A percentile compares a stretch with the other conserved stretches of the same genome.
These are phyloP conservation scores for Helogale parvula DNA, from an alignment of 2,113 vertebrate genomes.

Conservation along the genomic window DNA sequence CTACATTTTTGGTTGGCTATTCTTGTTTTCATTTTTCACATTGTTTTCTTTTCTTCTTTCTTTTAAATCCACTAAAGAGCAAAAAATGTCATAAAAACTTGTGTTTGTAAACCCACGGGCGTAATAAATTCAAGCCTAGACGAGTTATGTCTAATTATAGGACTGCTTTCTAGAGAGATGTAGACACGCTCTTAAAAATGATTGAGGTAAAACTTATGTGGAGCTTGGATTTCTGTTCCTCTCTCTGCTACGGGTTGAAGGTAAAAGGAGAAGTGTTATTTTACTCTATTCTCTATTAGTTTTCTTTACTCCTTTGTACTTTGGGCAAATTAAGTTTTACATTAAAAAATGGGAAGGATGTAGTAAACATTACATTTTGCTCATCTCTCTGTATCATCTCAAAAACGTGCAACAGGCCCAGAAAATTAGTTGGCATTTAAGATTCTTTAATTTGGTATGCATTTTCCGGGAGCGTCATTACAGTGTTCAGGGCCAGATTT, in stretches of 20 bases:
- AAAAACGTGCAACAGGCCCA: background rate
- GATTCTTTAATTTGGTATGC: background rate
- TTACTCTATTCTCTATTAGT: background rate
- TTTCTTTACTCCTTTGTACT: background rate
- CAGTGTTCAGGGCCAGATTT: background rate
- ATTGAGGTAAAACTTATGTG: background rate
- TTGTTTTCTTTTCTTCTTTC: background rate
- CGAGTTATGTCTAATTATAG: conserved; percentile 42
- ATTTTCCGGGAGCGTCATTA: background rate
- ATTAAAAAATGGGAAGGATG: background rate
- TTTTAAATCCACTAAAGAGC: background rate
- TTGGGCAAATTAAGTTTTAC: background rate
- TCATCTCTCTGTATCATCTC: background rate
- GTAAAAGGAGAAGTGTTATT: background rate
- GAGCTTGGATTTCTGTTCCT: background rate
- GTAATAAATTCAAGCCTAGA: conserved; percentile 21
- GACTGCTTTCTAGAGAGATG: conserved; percentile 19
- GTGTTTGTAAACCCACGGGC: background rate
- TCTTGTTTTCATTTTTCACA: background rate
- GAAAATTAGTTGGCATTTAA: background rate
- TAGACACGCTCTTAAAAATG: background rate
- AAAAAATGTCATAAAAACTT: background rate
- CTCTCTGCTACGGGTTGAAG: background rate
- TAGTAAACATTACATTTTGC: background rate
- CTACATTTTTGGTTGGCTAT: background rate